Evolutionary conservation across 2,797 vertebrate species (phyloP), one percentile per base, ranked within the genome.

Genomic region (Sebastes glaucus): DNA sequence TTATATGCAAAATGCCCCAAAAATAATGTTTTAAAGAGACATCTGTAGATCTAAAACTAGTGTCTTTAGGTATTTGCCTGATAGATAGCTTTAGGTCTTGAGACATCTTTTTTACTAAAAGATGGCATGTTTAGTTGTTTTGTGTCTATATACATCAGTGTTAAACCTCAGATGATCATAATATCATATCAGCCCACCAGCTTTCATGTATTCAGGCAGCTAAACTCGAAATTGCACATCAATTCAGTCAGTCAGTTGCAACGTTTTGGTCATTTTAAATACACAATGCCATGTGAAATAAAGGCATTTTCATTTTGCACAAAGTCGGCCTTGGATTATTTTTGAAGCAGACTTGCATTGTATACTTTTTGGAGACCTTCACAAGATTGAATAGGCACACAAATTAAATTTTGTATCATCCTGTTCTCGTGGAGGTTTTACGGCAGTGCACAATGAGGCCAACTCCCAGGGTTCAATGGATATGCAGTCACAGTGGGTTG

Each of bases 401-500:
- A 42, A 25, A 74, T 70, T 1, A 16, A 1, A 30, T 38, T 25
- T 46, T 11, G 6, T 52, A 9, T 77, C 7, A 23, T 49, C 16
- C 4, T 33, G 2, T 33, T 53, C 27, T 53, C 28, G 25, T n/a
- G 10, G n/a, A 35, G 49, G 10, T 71, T 74, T 74, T 33, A 46
- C 33, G 11, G 25, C 6, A 22, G 11, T 25, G 20, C 30, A 23
- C 49, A 8, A 28, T 73, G 22, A 72, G 28, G 30, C 78, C 57
- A 49, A 4, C 56, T 32, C 30, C 25, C 11, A 22, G 28, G 11
- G 11, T 42, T 65, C 77, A 70, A 66, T 67, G 10, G 11, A 28
- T 59, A 73, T 78, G 65, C 18, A 65, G 53, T 57, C 65, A 76
- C 71, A 72, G 65, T 61, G 22, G 22, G 60, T 10, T 69, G 68